These are phyloP conservation scores for Tipula helvola DNA, from an alignment of 2,888 invertebrate species.

Conservation along the genomic window DNA sequence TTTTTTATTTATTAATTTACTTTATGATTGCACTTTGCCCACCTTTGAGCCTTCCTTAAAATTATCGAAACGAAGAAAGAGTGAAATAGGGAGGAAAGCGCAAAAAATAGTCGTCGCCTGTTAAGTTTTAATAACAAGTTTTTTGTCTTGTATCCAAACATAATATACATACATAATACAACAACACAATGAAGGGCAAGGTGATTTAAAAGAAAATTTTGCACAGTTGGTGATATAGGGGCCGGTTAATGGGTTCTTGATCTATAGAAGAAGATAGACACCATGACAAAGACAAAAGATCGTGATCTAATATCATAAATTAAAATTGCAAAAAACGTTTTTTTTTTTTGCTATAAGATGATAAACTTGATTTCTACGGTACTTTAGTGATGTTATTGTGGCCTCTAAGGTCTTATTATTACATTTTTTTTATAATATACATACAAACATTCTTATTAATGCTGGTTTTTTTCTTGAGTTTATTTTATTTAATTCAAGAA, in stretches of 20 bases:
- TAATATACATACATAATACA: not conserved
- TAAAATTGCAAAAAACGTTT: not conserved
- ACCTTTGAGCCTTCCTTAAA: not conserved
- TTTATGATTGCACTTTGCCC: not conserved
- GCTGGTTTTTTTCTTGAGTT: not conserved
- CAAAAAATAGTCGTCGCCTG: not conserved
- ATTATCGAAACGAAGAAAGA: not conserved
- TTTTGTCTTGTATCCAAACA: not conserved
- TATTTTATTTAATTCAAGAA: not conserved
- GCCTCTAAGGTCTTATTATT: conserved; percentile 4
- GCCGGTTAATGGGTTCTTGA: not conserved
- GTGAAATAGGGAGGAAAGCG: not conserved
- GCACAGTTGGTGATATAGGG: not conserved
- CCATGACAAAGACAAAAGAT: not conserved
- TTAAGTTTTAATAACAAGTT: not conserved
- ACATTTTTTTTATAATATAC: not conserved
- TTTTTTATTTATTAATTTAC: not conserved
- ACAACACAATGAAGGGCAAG: not conserved
- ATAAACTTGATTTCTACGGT: not conserved
- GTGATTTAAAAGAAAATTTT: not conserved
- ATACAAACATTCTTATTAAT: not conserved
- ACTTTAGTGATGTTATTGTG: not conserved
- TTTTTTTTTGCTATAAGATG: not conserved
- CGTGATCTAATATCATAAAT: not conserved
- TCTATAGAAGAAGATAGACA: not conserved